Conservation (phyloP, 1,140 invertebrate genomes). For the Leucophenga varia region DNA sequence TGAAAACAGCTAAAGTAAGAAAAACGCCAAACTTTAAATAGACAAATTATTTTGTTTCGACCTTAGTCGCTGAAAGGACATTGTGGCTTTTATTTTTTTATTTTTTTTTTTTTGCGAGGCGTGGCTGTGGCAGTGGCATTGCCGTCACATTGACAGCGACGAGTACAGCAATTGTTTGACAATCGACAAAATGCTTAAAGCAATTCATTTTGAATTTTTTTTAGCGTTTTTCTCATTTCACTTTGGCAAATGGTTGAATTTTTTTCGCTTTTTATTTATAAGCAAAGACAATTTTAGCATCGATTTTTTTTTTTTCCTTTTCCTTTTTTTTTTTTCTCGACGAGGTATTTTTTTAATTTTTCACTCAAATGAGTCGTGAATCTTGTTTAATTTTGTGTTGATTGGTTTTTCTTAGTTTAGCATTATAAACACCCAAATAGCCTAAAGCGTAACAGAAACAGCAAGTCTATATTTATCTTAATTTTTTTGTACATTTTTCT, state of each 20-base stretch:
- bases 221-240: no score
- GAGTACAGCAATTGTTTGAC: conserved; percentile 1
- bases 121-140: conserved; percentile 23
- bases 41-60: conserved; percentile 39
- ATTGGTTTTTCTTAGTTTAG: conserved; percentile 26
- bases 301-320: no score
- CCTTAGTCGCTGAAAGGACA: no score
- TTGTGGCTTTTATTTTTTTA: no score
- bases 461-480: not conserved
- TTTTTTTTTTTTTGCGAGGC: not conserved
- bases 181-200: conserved; percentile 34
- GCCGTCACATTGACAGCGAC: conserved; percentile 10
- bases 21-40: conserved; percentile 36
- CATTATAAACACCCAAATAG: no score
- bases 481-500: not conserved
- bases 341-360: conserved; percentile 45
- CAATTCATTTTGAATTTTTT: conserved; percentile 37
- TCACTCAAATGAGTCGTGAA: conserved; percentile 26
- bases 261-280: no score
- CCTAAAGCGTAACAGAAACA: no score
- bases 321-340: no score
- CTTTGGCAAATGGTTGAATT: no score
- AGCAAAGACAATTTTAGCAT: no score
- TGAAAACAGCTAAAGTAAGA: no score
- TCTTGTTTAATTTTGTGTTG: conserved; percentile 30